Evolutionary conservation across 1,140 invertebrate species (phyloP).

Genomic region (Plodia interpunctella): DNA sequence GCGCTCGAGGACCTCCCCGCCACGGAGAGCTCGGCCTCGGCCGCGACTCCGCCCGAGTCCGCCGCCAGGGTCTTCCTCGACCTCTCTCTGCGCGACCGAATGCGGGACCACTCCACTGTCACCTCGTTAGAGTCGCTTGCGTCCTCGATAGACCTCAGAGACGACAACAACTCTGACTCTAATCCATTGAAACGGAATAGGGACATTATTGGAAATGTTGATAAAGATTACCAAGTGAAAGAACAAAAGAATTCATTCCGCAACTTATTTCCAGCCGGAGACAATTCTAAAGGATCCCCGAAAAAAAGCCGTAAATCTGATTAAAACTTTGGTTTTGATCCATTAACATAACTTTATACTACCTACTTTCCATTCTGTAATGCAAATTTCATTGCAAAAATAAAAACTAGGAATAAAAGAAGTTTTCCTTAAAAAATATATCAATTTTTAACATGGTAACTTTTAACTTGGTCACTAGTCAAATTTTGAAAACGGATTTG

Average conservation of each 20-base stretch:
- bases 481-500: no score
- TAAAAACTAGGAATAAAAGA: neutral
- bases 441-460: no score
- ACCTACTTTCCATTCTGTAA: neutral
- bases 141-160: slow-evolving; percentile 48
- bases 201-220: slow-evolving; percentile 39
- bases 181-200: slow-evolving; percentile 43
- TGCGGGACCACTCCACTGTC: slow-evolving; percentile 46
- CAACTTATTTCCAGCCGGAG: slow-evolving; percentile 45
- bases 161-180: slow-evolving; percentile 33
- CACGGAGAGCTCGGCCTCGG: slow-evolving; percentile 20
- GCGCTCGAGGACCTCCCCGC: slow-evolving; percentile 36
- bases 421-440: no score
- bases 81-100: slow-evolving; percentile 31
- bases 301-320: slow-evolving; percentile 46
- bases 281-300: slow-evolving; percentile 37
- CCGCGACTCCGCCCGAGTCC: slow-evolving; percentile 9
- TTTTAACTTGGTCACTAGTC: no score
- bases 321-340: neutral
- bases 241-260: slow-evolving; percentile 45
- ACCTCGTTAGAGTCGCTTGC: slow-evolving; percentile 65
- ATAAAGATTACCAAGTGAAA: slow-evolving; percentile 62
- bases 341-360: neutral
- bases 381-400: neutral
- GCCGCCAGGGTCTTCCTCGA: slow-evolving; percentile 38